phyloP scores from a whole-genome alignment of 2,113 vertebrate species.

The Pristiophorus japonicus region DNA sequence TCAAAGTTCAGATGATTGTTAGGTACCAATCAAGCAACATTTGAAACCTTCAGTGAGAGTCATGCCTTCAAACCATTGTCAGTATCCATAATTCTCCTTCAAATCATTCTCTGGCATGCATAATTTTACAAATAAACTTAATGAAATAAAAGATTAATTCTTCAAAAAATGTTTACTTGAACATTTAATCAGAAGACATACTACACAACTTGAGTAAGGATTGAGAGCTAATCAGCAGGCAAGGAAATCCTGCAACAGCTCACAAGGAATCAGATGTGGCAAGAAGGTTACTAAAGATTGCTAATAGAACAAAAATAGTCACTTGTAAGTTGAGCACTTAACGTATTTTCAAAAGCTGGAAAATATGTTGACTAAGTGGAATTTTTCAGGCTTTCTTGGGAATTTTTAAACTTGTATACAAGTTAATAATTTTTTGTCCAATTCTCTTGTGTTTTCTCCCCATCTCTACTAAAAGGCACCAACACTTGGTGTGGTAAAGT shows the following conservation, averaged over 20 bases:
- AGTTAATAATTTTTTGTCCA: neutral
- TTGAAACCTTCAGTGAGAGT: neutral
- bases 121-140: neutral
- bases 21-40: neutral
- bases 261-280: neutral
- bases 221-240: neutral
- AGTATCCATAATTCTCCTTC: neutral
- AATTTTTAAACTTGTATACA: neutral
- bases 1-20: neutral
- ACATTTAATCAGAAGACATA: neutral
- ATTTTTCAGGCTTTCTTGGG: neutral
- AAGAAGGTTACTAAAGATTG: neutral
- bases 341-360: neutral
- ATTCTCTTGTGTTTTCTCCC: neutral
- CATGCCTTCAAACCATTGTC: neutral
- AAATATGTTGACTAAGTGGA: neutral
- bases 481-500: neutral
- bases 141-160: neutral
- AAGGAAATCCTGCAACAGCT: neutral
- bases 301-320: neutral
- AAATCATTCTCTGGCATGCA: neutral
- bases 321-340: neutral
- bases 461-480: neutral
- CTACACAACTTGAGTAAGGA: neutral
- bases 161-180: neutral